These are phyloP conservation scores for Camelus bactrianus DNA, from an alignment of 2,113 vertebrate genomes.

Conservation along the genomic window DNA sequence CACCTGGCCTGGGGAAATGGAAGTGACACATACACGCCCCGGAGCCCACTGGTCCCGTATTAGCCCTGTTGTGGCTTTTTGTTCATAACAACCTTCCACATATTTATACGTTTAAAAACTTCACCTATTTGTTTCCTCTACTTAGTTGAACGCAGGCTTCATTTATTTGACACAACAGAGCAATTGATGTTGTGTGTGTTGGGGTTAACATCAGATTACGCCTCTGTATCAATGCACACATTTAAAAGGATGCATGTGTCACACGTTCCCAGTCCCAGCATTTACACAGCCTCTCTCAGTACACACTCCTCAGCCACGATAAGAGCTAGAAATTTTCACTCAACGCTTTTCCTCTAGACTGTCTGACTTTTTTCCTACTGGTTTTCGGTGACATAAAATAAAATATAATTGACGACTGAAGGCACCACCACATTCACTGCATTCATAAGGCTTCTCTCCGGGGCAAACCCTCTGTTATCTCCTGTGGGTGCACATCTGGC, in stretches of 20 bases:
- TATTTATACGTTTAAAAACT: background rate
- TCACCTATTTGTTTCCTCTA: background rate
- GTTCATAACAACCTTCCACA: background rate
- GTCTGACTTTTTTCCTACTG: background rate
- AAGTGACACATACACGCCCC: background rate
- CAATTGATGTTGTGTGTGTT: background rate
- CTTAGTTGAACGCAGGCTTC: background rate
- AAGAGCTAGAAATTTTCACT: background rate
- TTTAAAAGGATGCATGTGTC: background rate
- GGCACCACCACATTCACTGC: slow-evolving; percentile 28
- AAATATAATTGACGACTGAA: slow-evolving; percentile 58
- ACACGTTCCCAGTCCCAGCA: background rate
- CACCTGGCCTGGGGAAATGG: background rate
- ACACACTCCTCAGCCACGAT: background rate
- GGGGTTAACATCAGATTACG: background rate
- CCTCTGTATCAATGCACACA: background rate
- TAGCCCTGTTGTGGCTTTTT: background rate
- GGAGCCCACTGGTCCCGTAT: background rate
- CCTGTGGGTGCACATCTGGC: background rate
- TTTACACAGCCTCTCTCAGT: background rate
- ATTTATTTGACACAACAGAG: background rate
- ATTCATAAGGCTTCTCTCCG: slow-evolving; percentile 18
- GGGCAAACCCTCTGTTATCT: slow-evolving; percentile 33
- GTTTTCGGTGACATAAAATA: slow-evolving; percentile 65
- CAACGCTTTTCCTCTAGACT: background rate